phyloP scores from a whole-genome alignment of 2,113 vertebrate species.

The Cyprinodon brontotheroides region DNA sequence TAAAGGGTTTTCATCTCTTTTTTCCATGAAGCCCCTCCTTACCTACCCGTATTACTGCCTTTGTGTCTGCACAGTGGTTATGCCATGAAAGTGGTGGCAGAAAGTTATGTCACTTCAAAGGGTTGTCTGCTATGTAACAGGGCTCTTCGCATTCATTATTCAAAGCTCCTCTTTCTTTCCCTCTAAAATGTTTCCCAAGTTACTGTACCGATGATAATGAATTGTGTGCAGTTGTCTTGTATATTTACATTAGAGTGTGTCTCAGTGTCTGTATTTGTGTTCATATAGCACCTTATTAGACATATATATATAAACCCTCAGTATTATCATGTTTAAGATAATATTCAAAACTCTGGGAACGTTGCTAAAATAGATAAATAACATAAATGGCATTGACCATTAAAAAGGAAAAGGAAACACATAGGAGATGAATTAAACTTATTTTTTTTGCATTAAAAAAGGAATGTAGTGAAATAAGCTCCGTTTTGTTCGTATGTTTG shows the following conservation, averaged over 20 bases:
- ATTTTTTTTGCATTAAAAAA: slow-evolving; percentile 36
- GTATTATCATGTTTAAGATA: neutral
- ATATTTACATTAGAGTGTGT: slow-evolving; percentile 10
- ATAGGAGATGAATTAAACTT: slow-evolving; percentile 34
- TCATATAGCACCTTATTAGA: slow-evolving; percentile 36
- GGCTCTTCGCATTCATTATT: slow-evolving; percentile 77
- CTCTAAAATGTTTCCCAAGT: slow-evolving; percentile 71
- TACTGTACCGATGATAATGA: slow-evolving; percentile 64
- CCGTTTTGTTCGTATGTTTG: slow-evolving; percentile 9
- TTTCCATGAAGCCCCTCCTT: slow-evolving; percentile 2
- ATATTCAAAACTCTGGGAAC: slow-evolving; percentile 11
- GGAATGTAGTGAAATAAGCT: neutral
- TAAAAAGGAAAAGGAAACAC: slow-evolving; percentile 11
- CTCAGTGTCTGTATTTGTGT: slow-evolving; percentile 7
- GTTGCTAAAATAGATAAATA: neutral
- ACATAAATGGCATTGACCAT: slow-evolving; percentile 1
- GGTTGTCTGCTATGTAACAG: slow-evolving; percentile 69
- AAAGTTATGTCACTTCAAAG: slow-evolving; percentile 79
- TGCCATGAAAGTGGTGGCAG: slow-evolving; percentile 63
- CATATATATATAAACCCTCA: slow-evolving; percentile 29
- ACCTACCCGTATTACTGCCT: slow-evolving; percentile 53
- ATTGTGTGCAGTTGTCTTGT: slow-evolving; percentile 22
- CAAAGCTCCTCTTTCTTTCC: slow-evolving; percentile 71
- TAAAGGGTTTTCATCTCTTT: slow-evolving; percentile 40
- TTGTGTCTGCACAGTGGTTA: slow-evolving; percentile 56